Evolutionary conservation across 2,888 invertebrate genomes (phyloP), one percentile per base, ranked within the genome.

Genomic region (Gnatocerus cornutus): DNA sequence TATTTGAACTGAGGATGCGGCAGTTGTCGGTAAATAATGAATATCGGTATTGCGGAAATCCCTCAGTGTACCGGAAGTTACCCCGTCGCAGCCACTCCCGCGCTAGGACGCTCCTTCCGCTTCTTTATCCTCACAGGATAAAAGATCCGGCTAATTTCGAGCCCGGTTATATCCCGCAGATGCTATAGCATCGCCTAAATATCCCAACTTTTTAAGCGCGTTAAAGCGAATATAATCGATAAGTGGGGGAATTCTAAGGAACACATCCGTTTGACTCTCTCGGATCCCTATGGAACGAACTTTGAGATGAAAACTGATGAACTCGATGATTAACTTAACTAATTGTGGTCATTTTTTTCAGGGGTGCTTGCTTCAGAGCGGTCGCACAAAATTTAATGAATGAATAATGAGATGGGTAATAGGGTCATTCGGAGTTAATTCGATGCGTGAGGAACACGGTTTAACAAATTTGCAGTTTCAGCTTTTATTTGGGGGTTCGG

Each of bases 1-100:
- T 30, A 50, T 61, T 61, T 48, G 48, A 61, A 39, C 37, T 61
- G 39, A 48, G 61, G 61, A 61, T 48, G 50, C 61, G 50, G 74
- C 77, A 77, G 75, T 76, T 76, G 78, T 76, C 75, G 76, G 79
- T 80, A 81, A 80, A 80, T 82, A 83, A 83, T 82, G 82, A 82
- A 82, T 82, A 82, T 81, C 81, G 76, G 80, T 77, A 78, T 82
- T 81, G 81, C 82, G 83, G 82, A 82, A 82, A 81, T 82, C 80
- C 80, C 80, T 75, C 72, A 74, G 78, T 79, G 80, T 79, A 81
- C 81, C 81, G 83, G 83, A 83, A 79, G 82, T 79, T 78, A 77
- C 77, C 79, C 80, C 80, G 81, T 82, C 81, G 81, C 79, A 78
- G 73, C 76, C 83, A 81, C 79, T 80, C 79, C 21, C 71, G 71